These are phyloP conservation scores for Cydia amplana DNA, from an alignment of 1,140 invertebrate species.

Conservation along the genomic window DNA sequence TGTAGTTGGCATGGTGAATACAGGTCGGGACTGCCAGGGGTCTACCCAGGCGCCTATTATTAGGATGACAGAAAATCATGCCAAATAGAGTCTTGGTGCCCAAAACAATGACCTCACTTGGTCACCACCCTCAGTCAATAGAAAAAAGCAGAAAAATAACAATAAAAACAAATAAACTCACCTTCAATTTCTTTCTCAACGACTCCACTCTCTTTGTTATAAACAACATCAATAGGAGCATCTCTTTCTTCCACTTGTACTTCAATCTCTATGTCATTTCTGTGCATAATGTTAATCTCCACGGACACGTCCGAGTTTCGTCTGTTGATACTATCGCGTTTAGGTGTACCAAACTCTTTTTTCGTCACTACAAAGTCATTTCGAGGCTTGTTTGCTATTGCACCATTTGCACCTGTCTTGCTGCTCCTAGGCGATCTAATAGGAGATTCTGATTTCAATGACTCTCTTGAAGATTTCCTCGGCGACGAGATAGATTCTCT, in stretches of 20 bases:
- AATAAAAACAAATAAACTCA: conserved; percentile 40
- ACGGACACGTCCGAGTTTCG: conserved; percentile 73
- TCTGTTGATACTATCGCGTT: conserved; percentile 52
- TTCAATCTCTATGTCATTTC: conserved; percentile 76
- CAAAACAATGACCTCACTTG: too few species aligned
- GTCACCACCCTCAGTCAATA: too few species aligned
- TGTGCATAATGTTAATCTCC: conserved; percentile 76
- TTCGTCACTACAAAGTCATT: conserved; percentile 67
- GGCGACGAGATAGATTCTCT: conserved; percentile 56
- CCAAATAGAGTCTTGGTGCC: too few species aligned
- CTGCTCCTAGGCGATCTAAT: conserved; percentile 46
- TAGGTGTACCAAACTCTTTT: conserved; percentile 64
- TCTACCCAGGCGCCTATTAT: too few species aligned
- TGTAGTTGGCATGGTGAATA: too few species aligned
- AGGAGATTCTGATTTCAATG: conserved; percentile 48
- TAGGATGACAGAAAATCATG: too few species aligned
- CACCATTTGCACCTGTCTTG: conserved; percentile 45
- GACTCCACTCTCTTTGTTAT: conserved; percentile 58
- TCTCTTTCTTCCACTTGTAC: conserved; percentile 77
- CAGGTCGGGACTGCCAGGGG: too few species aligned
- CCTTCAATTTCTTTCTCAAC: conserved; percentile 68
- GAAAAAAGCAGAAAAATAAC: conserved; percentile 7
- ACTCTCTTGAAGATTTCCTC: conserved; percentile 49
- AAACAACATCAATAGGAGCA: conserved; percentile 63
- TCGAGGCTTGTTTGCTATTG: conserved; percentile 43